A percentile compares a stretch with the other conserved stretches of the same genome.
These are phyloP conservation scores for Xanthorhoe spadicearia DNA, from an alignment of 2,888 invertebrate species.

Conservation along the genomic window DNA sequence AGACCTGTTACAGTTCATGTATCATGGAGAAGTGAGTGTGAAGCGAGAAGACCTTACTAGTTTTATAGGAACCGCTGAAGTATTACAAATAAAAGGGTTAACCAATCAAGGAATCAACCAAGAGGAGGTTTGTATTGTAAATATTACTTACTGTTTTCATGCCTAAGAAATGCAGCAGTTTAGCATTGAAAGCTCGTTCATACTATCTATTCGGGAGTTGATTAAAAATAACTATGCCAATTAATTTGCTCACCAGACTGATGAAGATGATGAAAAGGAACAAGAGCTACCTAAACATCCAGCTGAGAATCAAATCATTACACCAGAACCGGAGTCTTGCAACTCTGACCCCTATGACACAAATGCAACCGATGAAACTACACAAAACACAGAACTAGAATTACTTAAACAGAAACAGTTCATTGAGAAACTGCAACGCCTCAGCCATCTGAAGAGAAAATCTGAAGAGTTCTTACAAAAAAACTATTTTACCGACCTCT, in stretches of 20 bases:
- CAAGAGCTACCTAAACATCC: slow-evolving; percentile 68
- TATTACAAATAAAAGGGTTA: slow-evolving; percentile 89
- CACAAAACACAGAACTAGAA: slow-evolving; percentile 65
- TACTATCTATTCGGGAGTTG: too few relatives aligned
- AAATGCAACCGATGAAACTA: slow-evolving; percentile 57
- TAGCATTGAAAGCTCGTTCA: too few relatives aligned
- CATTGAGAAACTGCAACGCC: slow-evolving; percentile 75
- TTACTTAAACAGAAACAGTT: slow-evolving; percentile 74
- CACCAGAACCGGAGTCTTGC: slow-evolving; percentile 66
- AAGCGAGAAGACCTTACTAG: slow-evolving; percentile 89
- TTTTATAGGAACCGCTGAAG: slow-evolving; percentile 89
- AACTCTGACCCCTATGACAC: slow-evolving; percentile 66
- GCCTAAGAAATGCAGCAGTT: too few relatives aligned
- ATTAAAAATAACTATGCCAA: neutral
- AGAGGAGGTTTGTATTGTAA: slow-evolving; percentile 58
- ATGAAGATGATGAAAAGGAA: slow-evolving; percentile 73
- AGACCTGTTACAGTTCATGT: slow-evolving; percentile 90
- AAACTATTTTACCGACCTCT: slow-evolving; percentile 70
- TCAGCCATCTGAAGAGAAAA: slow-evolving; percentile 77
- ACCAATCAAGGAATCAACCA: slow-evolving; percentile 74
- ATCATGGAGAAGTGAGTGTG: slow-evolving; percentile 90
- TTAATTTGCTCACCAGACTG: slow-evolving; percentile 62
- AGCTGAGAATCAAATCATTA: slow-evolving; percentile 60
- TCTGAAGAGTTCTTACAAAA: slow-evolving; percentile 78
- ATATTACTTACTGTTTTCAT: neutral